Evolutionary conservation across 2,888 invertebrate species (phyloP).

Genomic region (Netelia virgata): DNA sequence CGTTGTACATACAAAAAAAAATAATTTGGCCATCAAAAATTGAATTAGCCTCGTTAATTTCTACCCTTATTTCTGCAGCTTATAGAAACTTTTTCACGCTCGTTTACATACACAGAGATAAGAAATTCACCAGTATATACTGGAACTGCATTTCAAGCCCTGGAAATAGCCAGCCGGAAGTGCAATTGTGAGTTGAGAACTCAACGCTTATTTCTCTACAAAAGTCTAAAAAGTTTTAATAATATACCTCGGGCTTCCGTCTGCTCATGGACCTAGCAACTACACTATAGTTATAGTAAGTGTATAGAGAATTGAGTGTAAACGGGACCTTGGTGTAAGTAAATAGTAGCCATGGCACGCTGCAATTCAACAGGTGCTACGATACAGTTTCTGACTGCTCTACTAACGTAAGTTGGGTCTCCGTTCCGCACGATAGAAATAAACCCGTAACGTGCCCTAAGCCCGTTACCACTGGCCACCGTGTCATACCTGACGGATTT

Average conservation of each 20-base stretch:
- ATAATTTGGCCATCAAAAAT: too few relatives aligned
- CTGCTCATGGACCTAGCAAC: background rate
- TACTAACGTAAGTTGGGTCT: slow-evolving; percentile 3
- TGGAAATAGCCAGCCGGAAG: slow-evolving; percentile 1
- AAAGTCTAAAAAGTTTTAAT: slow-evolving; percentile 33
- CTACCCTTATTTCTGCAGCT: too few relatives aligned
- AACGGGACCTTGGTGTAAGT: slow-evolving; percentile 33
- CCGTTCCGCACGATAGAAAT: slow-evolving; percentile 38
- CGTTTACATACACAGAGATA: background rate
- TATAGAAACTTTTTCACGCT: background rate
- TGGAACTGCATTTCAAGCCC: slow-evolving; percentile 1
- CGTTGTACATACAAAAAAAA: too few relatives aligned
- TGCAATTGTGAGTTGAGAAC: slow-evolving; percentile 18
- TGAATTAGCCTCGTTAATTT: too few relatives aligned
- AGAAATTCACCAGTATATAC: background rate
- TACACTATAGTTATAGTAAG: background rate
- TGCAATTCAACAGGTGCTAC: slow-evolving; percentile 63
- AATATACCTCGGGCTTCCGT: slow-evolving; percentile 1
- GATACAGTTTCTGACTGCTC: slow-evolving; percentile 31
- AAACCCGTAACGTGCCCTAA: slow-evolving; percentile 15
- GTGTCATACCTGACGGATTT: background rate
- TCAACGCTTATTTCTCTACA: background rate
- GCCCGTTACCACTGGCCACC: background rate
- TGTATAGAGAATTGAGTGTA: background rate
- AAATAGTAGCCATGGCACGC: slow-evolving; percentile 34